These are phyloP conservation scores for Leptarthrus brevirostris DNA, from an alignment of 2,888 invertebrate species.

Conservation along the genomic window DNA sequence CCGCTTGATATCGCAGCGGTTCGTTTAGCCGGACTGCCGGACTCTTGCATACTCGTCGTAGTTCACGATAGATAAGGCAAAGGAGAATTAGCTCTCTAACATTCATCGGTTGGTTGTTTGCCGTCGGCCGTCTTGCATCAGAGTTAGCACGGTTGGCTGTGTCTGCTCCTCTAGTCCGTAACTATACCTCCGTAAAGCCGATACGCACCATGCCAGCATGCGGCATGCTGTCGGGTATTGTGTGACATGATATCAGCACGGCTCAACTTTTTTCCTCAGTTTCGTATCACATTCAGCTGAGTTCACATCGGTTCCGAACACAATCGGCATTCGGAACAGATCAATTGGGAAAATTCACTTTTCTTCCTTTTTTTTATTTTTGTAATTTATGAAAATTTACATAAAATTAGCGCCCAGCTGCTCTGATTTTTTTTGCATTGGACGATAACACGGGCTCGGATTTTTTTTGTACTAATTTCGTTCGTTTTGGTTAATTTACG, in stretches of 20 bases:
- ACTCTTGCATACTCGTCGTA: too few species aligned
- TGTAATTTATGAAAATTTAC: neutral
- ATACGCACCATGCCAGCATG: constrained; percentile 22
- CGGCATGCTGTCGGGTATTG: constrained; percentile 5
- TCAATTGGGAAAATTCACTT: neutral
- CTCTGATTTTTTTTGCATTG: neutral
- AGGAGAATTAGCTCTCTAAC: too few species aligned
- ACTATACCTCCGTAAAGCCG: neutral
- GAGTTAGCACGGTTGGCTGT: neutral
- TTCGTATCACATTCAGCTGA: constrained; percentile 67
- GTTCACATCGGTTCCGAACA: constrained; percentile 61
- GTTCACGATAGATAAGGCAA: too few species aligned
- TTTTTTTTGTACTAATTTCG: neutral
- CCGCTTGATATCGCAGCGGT: too few species aligned
- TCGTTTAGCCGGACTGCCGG: too few species aligned
- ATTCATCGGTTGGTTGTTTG: too few species aligned
- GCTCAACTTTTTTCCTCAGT: constrained; percentile 59
- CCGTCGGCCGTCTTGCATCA: neutral
- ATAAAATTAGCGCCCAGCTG: neutral
- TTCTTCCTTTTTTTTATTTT: neutral
- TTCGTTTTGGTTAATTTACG: neutral
- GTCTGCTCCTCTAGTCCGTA: constrained; percentile 3
- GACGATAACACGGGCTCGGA: neutral
- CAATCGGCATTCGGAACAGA: constrained; percentile 33
- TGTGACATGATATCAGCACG: constrained; percentile 29